A percentile compares a stretch with the other conserved stretches of the same genome.
Evolutionary conservation across 2,113 vertebrate genomes (phyloP).

Genomic region (Syrrhaptes paradoxus): DNA sequence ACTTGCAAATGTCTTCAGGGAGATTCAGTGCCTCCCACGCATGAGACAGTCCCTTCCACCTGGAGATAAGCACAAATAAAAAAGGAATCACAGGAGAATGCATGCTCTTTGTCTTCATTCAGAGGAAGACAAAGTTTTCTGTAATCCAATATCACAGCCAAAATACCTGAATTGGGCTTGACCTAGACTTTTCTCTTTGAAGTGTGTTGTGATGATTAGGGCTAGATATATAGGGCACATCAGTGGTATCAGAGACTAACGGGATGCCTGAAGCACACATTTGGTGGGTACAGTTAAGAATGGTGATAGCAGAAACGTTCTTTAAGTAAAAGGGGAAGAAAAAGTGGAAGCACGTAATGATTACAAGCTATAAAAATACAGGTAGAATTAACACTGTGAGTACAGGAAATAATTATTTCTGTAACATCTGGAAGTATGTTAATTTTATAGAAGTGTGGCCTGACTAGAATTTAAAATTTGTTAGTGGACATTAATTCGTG

Average conservation of each 20-base stretch:
- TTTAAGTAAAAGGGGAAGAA: neutral
- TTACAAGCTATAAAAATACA: neutral
- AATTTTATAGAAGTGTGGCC: neutral
- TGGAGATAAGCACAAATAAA: neutral
- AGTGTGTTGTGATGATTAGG: neutral
- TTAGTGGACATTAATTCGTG: neutral
- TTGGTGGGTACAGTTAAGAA: neutral
- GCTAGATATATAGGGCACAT: neutral
- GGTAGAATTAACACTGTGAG: neutral
- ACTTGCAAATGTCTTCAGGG: conserved; percentile 47
- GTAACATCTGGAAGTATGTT: neutral
- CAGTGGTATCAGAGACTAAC: neutral
- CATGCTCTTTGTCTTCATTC: neutral
- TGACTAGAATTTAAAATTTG: neutral
- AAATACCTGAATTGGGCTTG: neutral
- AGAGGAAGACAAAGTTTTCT: neutral
- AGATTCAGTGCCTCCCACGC: conserved; percentile 63
- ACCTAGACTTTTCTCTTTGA: neutral
- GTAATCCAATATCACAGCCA: neutral
- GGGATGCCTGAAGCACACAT: neutral
- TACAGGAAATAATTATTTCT: neutral
- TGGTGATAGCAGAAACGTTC: neutral
- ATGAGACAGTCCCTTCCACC: conserved; percentile 50
- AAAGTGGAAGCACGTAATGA: neutral
- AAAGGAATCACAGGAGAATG: neutral